Evolutionary conservation across 1,140 invertebrate genomes (phyloP), one percentile per base, ranked within the genome.

Genomic region (Parasteatoda tepidariorum): DNA sequence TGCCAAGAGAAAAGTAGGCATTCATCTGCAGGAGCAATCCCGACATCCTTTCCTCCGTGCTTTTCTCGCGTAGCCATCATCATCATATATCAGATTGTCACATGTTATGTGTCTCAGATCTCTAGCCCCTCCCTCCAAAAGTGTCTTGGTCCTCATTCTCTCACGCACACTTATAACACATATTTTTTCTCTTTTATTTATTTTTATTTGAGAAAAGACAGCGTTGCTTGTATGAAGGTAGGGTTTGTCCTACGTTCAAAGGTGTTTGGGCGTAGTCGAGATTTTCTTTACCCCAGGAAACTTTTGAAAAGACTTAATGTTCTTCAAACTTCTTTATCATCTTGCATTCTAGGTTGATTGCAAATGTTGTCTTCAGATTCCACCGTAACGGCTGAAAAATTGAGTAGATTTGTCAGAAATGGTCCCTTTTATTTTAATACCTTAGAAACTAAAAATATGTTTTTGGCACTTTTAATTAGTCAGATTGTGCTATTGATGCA

Each of bases 11-110:
- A n/a, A n/a, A n/a, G 75, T 28, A 62, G 75, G 62, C 75, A 78
- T 78, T 62, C 75, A 78, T 78, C 75, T 78, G 22, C 33, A 24
- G 75, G 11, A 31, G 62, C 75, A 64, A 76, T 76, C 74, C 61
- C 22, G 64, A 66, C 75, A 78, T 78, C 75, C 75, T 28, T 78
- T 67, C 38, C 61, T 28, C 26, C 75, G 41, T 41, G 64, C 75
- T 54, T 78, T 67, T 78, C 75, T 78, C 75, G 64, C 38, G n/a
- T 30, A 55, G 75, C 75, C 75, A 48, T 78, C 75, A 78, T 78
- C 75, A 78, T 38, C 75, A 78, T 78, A 78, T 55, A 78, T 78
- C 75, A 78, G 75, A 41, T 59, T 78, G 75, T 66, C 62, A 64
- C 73, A 76, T 64, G 73, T 59, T 64, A 76, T 57, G 73, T 76